Evolutionary conservation across 37 sponge, comb jelly and placozoan species (phyloP).

Genomic region (Petrosia ficiformis): DNA sequence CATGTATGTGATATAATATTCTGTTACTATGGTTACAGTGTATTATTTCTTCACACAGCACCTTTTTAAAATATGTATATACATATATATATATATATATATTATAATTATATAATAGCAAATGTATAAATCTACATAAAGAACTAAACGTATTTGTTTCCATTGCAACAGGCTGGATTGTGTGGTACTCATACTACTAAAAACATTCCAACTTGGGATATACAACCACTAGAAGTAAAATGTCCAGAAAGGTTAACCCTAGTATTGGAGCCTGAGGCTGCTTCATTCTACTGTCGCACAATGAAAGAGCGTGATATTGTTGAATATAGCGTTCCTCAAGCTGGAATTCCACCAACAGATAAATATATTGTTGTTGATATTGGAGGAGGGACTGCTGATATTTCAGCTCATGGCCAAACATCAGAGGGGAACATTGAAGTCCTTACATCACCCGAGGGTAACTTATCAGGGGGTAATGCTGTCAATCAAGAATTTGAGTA

Average conservation of each 20-base stretch:
- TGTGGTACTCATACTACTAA: too few relatives aligned
- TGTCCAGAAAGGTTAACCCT: constrained; percentile 15
- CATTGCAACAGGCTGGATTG: too few relatives aligned
- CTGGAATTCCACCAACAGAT: neutral
- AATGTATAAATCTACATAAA: too few relatives aligned
- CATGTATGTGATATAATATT: too few relatives aligned
- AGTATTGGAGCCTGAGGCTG: constrained; percentile 41
- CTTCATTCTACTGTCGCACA: constrained; percentile 16
- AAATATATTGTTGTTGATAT: constrained; percentile 22
- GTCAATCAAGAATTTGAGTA: constrained; percentile 12
- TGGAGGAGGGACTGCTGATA: constrained; percentile 44
- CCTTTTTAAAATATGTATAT: too few relatives aligned
- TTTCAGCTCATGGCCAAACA: constrained; percentile 8
- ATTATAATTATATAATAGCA: too few relatives aligned
- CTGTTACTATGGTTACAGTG: too few relatives aligned
- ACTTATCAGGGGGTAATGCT: constrained; percentile 11
- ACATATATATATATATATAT: too few relatives aligned
- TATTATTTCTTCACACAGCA: too few relatives aligned
- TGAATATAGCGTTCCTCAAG: neutral
- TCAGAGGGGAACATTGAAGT: constrained; percentile 1
- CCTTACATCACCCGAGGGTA: constrained; percentile 13
- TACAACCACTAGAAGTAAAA: neutral
- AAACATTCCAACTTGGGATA: too few relatives aligned
- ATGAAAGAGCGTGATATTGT: neutral
- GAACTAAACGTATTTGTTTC: too few relatives aligned